Percentiles rank a stretch among this genome's conserved stretches.
Evolutionary conservation across 53 echinoderm and acorn worm genomes (phyloP).

Genomic region (Hippasteria phrygiana): DNA sequence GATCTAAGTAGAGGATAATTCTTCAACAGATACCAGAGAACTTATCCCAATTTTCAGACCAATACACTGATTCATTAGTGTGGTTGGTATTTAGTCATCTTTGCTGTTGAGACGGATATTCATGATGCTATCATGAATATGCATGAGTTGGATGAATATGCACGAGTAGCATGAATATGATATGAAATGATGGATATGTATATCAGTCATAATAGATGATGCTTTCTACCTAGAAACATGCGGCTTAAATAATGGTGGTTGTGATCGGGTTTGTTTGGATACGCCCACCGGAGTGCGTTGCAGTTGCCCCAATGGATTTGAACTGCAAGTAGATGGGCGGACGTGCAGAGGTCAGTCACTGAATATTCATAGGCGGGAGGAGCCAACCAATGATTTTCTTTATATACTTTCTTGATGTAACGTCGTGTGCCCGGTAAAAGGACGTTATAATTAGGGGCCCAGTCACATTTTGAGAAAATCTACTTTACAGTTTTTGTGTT

Average conservation of each 20-base stretch:
- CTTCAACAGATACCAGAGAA: too few relatives aligned
- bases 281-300: constrained; percentile 95
- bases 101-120: too few relatives aligned
- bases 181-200: not conserved
- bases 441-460: too few relatives aligned
- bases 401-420: too few relatives aligned
- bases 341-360: constrained; percentile 87
- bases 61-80: too few relatives aligned
- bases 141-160: not conserved
- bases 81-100: too few relatives aligned
- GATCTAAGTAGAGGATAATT: too few relatives aligned
- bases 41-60: too few relatives aligned
- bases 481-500: too few relatives aligned
- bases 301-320: constrained; percentile 89
- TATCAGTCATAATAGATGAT: constrained; percentile 66
- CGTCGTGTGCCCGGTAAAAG: too few relatives aligned
- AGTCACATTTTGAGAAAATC: too few relatives aligned
- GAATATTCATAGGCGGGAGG: constrained; percentile 37
- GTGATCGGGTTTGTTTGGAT: constrained; percentile 90
- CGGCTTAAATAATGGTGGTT: constrained; percentile 97
- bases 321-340: constrained; percentile 83
- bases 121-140: not conserved
- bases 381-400: not conserved
- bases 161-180: constrained; percentile 47
- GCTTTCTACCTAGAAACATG: constrained; percentile 91